Conservation (phyloP, 1,140 invertebrate genomes). For the Drosophila quadrilineata region DNA sequence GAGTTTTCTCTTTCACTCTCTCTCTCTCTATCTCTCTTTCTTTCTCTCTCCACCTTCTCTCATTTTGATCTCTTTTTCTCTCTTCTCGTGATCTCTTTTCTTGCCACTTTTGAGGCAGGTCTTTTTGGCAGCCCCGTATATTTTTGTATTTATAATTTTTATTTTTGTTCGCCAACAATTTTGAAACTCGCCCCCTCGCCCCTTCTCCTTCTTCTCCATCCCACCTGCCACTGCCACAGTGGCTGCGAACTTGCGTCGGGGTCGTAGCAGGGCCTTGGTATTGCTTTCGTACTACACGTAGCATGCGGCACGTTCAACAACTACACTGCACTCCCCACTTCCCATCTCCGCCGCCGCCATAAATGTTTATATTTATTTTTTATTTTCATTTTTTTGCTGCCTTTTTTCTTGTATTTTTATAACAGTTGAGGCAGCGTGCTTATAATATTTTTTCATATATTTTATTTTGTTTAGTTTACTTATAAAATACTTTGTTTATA, state of each 20-base stretch:
- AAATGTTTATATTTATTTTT: too few relatives aligned
- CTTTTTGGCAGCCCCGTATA: conserved; percentile 12
- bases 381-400: too few relatives aligned
- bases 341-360: too few relatives aligned
- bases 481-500: conserved; percentile 64
- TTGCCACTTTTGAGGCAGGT: conserved; percentile 28
- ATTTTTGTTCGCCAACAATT: background rate
- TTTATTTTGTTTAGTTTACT: conserved; percentile 68
- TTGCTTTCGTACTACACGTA: conserved; percentile 16
- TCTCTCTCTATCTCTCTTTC: background rate
- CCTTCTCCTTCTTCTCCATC: too few relatives aligned
- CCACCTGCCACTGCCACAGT: too few relatives aligned
- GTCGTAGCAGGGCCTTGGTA: conserved; percentile 38
- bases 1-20: conserved; percentile 16
- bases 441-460: conserved; percentile 61
- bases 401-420: conserved; percentile 31
- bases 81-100: too few relatives aligned
- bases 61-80: background rate
- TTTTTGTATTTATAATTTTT: conserved; percentile 17
- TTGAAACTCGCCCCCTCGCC: conserved; percentile 10
- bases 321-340: background rate
- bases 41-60: background rate
- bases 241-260: conserved; percentile 34
- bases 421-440: conserved; percentile 46
- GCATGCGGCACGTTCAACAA: conserved; percentile 15